Conservation (phyloP, 2,113 vertebrate species). For the Dolichallabes microphthalmus region DNA sequence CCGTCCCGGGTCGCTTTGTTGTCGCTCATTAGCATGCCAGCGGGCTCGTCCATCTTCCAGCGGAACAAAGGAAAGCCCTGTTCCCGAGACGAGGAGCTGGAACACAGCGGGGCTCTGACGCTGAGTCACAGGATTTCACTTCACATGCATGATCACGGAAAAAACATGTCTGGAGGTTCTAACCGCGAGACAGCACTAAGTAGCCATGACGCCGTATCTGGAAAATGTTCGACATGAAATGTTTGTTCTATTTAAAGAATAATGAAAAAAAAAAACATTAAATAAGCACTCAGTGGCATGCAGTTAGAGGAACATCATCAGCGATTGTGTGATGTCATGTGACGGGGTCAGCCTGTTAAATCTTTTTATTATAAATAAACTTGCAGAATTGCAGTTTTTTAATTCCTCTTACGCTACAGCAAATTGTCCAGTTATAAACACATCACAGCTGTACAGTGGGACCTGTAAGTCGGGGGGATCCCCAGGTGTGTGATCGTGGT, state of each 20-base stretch:
- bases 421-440: not conserved
- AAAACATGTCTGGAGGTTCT: not conserved
- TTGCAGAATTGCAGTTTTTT: too few species aligned
- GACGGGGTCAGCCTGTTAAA: too few species aligned
- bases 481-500: too few species aligned
- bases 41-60: conserved; percentile 61
- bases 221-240: not conserved
- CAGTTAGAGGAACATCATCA: not conserved
- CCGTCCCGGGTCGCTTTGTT: conserved; percentile 62
- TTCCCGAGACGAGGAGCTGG: conserved; percentile 53
- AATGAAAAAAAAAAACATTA: too few species aligned
- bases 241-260: not conserved
- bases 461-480: not conserved
- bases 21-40: conserved; percentile 73
- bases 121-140: conserved; percentile 24
- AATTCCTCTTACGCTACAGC: not conserved
- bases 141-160: not conserved
- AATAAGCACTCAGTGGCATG: not conserved
- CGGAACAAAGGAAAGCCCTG: conserved; percentile 72
- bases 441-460: not conserved
- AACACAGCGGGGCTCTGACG: conserved; percentile 22
- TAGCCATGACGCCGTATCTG: not conserved
- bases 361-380: too few species aligned
- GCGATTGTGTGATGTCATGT: not conserved
- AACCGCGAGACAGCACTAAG: not conserved